These are phyloP conservation scores for Corythornis cristatus DNA, from an alignment of 2,113 vertebrate species.

Conservation along the genomic window DNA sequence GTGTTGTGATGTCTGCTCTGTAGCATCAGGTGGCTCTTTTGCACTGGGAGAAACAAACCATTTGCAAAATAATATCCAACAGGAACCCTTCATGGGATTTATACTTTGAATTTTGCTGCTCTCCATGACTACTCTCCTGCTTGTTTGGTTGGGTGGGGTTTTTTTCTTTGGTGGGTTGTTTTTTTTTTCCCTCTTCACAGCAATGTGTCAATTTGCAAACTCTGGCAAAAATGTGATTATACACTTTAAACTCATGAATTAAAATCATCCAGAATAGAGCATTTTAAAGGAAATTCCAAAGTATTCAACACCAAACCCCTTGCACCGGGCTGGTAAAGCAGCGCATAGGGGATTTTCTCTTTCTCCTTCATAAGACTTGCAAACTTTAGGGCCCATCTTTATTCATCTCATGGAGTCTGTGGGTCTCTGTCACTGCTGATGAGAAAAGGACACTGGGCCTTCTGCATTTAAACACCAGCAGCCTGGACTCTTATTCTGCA, in stretches of 20 bases:
- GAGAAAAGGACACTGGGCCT: neutral
- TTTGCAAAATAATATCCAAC: neutral
- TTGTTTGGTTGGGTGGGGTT: no score
- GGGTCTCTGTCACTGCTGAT: neutral
- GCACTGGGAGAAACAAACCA: neutral
- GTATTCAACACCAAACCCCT: neutral
- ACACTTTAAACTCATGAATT: neutral
- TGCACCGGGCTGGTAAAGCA: neutral
- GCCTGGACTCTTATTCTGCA: neutral
- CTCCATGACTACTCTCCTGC: neutral
- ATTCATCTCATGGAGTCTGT: fast-evolving
- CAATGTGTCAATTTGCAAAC: neutral
- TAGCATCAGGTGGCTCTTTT: conserved; percentile 12
- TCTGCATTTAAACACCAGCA: fast-evolving
- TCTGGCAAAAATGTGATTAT: neutral
- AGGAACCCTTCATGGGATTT: neutral
- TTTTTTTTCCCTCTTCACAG: neutral
- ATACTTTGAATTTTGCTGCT: neutral
- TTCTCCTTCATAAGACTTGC: neutral
- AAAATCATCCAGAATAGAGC: neutral
- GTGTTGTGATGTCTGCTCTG: neutral
- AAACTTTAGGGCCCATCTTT: neutral
- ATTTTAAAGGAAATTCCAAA: neutral
- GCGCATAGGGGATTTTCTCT: neutral
- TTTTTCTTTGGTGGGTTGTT: neutral